Evolutionary conservation across 2,113 vertebrate species (phyloP).

Genomic region (Oryzias curvinotus): DNA sequence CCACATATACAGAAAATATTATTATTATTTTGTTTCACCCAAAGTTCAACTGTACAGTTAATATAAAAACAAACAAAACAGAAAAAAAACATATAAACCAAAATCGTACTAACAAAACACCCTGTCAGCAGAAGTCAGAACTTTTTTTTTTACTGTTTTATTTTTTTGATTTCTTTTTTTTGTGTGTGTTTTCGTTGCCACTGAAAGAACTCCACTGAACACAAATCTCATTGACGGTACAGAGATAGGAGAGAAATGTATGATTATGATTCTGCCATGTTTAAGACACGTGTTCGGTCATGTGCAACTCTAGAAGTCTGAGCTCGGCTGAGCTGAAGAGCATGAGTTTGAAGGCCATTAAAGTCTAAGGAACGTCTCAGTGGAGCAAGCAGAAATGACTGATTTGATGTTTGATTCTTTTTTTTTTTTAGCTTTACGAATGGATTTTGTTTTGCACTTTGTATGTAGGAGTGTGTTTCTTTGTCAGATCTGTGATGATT

Average conservation of each 20-base stretch:
- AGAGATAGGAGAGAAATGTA: conserved; percentile 47
- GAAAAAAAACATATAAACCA: conserved; percentile 77
- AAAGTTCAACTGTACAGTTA: conserved; percentile 75
- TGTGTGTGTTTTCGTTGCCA: conserved; percentile 65
- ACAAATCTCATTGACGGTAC: conserved; percentile 67
- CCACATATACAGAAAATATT: conserved; percentile 79
- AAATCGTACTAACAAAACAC: conserved; percentile 82
- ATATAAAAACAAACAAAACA: conserved; percentile 81
- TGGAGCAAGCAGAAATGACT: conserved; percentile 33
- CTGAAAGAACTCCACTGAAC: conserved; percentile 69
- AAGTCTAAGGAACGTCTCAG: conserved; percentile 26
- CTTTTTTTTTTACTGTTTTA: conserved; percentile 43
- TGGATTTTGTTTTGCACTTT: conserved; percentile 33
- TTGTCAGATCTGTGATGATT: conserved; percentile 11
- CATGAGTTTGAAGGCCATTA: conserved; percentile 17
- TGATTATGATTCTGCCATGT: conserved; percentile 19
- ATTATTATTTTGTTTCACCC: conserved; percentile 54
- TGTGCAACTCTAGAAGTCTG: conserved; percentile 21
- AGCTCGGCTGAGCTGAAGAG: conserved; percentile 13
- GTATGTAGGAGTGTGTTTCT: conserved; percentile 18
- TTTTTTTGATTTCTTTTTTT: conserved; percentile 31
- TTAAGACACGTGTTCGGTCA: conserved; percentile 47
- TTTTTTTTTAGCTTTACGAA: conserved; percentile 24
- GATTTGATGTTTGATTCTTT: conserved; percentile 15
- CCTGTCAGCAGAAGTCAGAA: conserved; percentile 70